Conservation (phyloP, 2,888 invertebrate genomes). For the Phytoseiulus persimilis region DNA sequence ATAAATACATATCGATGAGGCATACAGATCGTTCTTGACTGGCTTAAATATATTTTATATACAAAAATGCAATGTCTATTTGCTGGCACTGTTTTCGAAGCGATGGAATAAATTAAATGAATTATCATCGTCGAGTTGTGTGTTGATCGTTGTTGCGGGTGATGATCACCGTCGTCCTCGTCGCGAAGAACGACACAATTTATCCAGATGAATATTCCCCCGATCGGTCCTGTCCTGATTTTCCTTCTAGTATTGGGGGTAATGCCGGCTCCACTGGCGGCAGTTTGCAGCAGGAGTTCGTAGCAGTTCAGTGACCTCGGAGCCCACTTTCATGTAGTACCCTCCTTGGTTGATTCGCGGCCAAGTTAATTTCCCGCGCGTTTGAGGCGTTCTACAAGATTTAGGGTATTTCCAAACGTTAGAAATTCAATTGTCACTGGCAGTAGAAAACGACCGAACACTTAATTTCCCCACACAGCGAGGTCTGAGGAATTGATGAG, state of each 20-base stretch:
- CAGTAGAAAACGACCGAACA: no score
- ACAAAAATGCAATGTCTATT: not conserved
- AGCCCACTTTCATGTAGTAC: slow-evolving; percentile 18
- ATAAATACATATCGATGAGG: not conserved
- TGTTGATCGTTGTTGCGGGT: not conserved
- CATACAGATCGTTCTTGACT: not conserved
- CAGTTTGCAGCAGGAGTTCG: slow-evolving; percentile 14
- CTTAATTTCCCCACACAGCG: no score
- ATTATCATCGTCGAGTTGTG: not conserved
- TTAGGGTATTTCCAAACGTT: no score
- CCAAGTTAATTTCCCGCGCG: slow-evolving; percentile 13
- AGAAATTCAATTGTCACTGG: no score
- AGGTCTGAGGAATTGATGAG: no score
- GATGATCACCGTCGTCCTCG: not conserved
- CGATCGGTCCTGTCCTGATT: not conserved
- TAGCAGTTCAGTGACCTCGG: slow-evolving; percentile 20
- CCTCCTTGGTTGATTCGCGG: slow-evolving; percentile 24
- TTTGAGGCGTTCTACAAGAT: slow-evolving; percentile 26
- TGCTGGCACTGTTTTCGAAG: not conserved
- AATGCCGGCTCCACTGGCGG: not conserved
- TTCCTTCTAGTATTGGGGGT: not conserved
- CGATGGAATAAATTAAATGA: not conserved
- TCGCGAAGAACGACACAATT: not conserved
- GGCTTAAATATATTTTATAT: not conserved
- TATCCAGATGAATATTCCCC: not conserved